Evolutionary conservation across 2,797 vertebrate species (phyloP), one percentile per base, ranked within the genome.

Genomic region (Octomys mimax): DNA sequence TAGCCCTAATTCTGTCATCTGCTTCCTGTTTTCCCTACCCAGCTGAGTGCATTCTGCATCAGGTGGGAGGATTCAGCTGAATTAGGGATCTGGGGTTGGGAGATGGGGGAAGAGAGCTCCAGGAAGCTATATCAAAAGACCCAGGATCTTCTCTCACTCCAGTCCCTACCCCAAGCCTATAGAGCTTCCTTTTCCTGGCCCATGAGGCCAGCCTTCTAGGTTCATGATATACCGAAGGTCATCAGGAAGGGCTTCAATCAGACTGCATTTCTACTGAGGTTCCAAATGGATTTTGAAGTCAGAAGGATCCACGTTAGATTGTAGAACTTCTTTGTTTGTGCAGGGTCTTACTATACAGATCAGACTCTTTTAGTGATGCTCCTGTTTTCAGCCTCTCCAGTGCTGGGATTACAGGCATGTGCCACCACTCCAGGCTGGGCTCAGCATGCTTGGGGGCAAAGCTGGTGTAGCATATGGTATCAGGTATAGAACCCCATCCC

Each of bases 251-350:
- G 18, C 6, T 5, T 66, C 33, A 66, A 9, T 14, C 70, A 93
- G 75, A 75, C 86, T 73, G 7, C 11, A 79, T 96, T 90, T 94
- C 87, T 87, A 9, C 18, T 22, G 86, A 92, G 49, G 46, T 28
- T 49, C 39, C 80, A 61, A 2, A 57, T 61, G 52, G 68, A 77
- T 52, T 81, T 42, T 28, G 87, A 92, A 90, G 52, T 39, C 80
- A 64, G 28, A 79, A 82, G 81, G 73, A 59, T 92, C 26, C 12
- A 71, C 54, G 24, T 95, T 83, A 82, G 95, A 70, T n/a, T 81
- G 85, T 93, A 84, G 73, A 81, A 66, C 71, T 49, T 91, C 31
- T 42, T 49, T 57, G 12, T 54, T 54, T 54, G 14, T 57, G 16
- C 54, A 57, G 54, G 54, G 14, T 14, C 16, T 57, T 57, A 57